phyloP scores from a whole-genome alignment of 2,113 vertebrate species.

The Mesoclemmys tuberculata region DNA sequence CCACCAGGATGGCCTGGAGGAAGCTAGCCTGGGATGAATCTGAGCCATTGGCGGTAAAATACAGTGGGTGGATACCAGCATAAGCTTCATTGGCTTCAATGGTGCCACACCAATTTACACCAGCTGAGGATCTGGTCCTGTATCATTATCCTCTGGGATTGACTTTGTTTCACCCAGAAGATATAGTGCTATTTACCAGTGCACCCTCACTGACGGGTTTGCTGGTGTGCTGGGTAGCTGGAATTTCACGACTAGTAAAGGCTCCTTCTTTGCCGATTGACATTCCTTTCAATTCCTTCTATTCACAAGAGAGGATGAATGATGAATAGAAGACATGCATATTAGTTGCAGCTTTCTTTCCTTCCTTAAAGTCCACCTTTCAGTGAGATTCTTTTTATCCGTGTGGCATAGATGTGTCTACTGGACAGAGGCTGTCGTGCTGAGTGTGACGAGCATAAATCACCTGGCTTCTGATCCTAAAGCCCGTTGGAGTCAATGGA shows the following conservation, averaged over 20 bases:
- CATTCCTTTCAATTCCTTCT: not conserved
- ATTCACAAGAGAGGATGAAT: not conserved
- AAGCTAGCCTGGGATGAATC: not conserved
- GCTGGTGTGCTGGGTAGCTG: not conserved
- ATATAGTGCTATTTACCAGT: not conserved
- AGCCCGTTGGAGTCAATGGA: not conserved
- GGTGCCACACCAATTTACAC: accelerated
- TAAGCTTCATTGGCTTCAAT: not conserved
- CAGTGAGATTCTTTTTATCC: not conserved
- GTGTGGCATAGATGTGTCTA: not conserved
- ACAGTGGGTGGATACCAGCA: not conserved
- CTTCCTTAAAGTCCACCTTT: not conserved
- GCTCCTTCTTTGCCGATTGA: not conserved
- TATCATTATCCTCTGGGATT: not conserved
- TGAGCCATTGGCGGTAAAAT: not conserved
- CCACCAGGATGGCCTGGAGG: not conserved
- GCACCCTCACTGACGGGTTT: not conserved
- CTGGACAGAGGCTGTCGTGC: not conserved
- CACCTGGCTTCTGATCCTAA: not conserved
- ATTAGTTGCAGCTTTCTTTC: not conserved
- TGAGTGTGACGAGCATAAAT: not conserved
- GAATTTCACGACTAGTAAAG: not conserved
- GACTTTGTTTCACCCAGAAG: not conserved
- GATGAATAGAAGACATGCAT: not conserved
- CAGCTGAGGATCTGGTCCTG: not conserved